Evolutionary conservation across 2,113 vertebrate species (phyloP), one percentile per base, ranked within the genome.

Genomic region (Bambusicola thoracicus): DNA sequence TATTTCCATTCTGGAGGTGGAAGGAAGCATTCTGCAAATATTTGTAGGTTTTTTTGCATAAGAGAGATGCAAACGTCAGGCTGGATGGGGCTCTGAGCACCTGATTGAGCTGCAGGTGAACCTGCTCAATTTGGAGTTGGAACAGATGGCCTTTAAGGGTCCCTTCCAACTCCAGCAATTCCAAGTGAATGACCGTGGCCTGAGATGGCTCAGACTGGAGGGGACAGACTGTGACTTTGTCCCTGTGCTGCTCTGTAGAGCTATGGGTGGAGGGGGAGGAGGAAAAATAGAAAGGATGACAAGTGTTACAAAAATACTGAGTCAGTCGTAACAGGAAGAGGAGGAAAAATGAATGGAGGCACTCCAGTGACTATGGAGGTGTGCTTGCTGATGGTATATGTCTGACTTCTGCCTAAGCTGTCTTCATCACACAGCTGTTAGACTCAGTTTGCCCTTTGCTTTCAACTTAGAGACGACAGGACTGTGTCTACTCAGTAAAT

Each of bases 231-330:
- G 48, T 44, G 62, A 4, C 10, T 80, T n/a, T 4, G 19, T 40
- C 30, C 8, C 19, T 20, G 36, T 6, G 17, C 34, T 0, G 0
- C 48, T 77, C 7, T 58, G 14, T 14, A 58, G 19, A 49, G 59
- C 73, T 21, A 29, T 11, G 13, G 1, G 4, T 40, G 30, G 4
- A 3, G 51, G 8, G 32, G 51, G n/a, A 3, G 4, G 25, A 29
- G 8, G 11, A 70, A 36, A 29, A 41, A 27, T 11, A 32, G 30
- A 41, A 62, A 12, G 29, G 44, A 59, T 61, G 44, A 19, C 13
- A 75, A 61, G 13, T 19, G 24, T 17, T 10, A 74, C 46, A 20
- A 51, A 65, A 59, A 32, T 4, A 14, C 13, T 27, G 30, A 89
- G 27, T 20, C 29, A 63, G 27, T 56, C 8, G 11, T 29, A 49